Percentiles rank a stretch among this genome's conserved stretches.
These are phyloP conservation scores for Ceriagrion tenellum DNA, from an alignment of 2,888 invertebrate genomes.

Conservation along the genomic window DNA sequence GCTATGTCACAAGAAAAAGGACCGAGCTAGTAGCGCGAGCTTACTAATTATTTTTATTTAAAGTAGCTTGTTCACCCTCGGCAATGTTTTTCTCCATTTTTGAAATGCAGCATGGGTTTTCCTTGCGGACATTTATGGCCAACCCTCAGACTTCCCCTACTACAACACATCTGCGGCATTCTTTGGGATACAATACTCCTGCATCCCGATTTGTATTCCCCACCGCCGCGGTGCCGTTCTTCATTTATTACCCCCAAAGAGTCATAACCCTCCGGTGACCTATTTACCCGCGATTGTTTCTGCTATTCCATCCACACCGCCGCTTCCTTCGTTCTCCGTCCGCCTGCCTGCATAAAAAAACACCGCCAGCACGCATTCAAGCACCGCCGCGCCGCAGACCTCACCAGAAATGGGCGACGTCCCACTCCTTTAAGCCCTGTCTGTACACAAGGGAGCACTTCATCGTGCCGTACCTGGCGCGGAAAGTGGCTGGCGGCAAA, in stretches of 20 bases:
- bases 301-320: background rate
- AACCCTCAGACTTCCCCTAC: background rate
- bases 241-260: background rate
- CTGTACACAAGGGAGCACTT: too few species aligned
- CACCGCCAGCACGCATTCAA: background rate
- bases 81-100: too few species aligned
- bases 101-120: background rate
- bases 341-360: background rate
- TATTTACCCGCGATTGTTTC: conserved; percentile 4
- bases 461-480: too few species aligned
- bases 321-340: background rate
- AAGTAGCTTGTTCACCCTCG: too few species aligned
- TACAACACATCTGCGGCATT: background rate
- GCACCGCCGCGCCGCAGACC: background rate
- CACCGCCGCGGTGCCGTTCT: background rate
- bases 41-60: too few species aligned
- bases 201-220: background rate
- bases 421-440: too few species aligned
- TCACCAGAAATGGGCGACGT: too few species aligned
- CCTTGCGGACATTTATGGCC: background rate
- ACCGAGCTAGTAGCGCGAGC: too few species aligned
- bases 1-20: too few species aligned
- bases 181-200: background rate
- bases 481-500: too few species aligned
- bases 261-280: background rate